Evolutionary conservation across 1,140 invertebrate species (phyloP).

Genomic region (Temnothorax nylanderi): DNA sequence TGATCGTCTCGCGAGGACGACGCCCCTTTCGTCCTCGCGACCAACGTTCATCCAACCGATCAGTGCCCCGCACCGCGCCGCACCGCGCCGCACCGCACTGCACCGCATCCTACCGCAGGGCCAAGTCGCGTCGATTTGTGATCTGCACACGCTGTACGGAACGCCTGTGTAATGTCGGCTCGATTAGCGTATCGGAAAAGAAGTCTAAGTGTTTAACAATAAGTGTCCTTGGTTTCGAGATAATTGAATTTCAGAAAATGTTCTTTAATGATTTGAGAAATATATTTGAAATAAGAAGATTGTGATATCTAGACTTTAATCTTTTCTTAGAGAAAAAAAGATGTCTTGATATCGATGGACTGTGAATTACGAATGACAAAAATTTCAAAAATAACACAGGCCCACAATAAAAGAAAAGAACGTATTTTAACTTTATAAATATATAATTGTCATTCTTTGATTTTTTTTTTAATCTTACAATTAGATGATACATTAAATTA

Average conservation of each 20-base stretch:
- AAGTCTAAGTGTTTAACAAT: not conserved
- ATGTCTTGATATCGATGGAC: not conserved
- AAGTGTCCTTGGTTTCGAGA: not conserved
- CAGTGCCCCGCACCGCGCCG: constrained; percentile 38
- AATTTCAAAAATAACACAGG: not conserved
- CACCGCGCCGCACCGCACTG: constrained; percentile 37
- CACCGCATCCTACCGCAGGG: constrained; percentile 47
- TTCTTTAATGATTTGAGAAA: constrained; percentile 5
- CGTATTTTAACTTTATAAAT: not conserved
- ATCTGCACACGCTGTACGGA: constrained; percentile 52
- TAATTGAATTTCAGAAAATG: constrained; percentile 6
- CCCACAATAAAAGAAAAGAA: no score
- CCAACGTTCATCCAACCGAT: constrained; percentile 57
- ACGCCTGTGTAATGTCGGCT: constrained; percentile 28
- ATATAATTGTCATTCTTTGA: not conserved
- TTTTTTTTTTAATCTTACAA: not conserved
- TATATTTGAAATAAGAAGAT: not conserved
- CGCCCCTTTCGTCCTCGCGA: constrained; percentile 61
- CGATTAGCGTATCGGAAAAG: constrained; percentile 67
- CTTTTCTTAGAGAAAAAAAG: not conserved
- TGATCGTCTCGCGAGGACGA: constrained; percentile 72
- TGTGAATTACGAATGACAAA: not conserved
- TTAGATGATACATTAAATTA: not conserved
- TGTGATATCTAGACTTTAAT: not conserved
- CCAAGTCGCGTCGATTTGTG: constrained; percentile 65